Conservation (phyloP, 2,797 vertebrate genomes). For the Eulemur rubriventer region DNA sequence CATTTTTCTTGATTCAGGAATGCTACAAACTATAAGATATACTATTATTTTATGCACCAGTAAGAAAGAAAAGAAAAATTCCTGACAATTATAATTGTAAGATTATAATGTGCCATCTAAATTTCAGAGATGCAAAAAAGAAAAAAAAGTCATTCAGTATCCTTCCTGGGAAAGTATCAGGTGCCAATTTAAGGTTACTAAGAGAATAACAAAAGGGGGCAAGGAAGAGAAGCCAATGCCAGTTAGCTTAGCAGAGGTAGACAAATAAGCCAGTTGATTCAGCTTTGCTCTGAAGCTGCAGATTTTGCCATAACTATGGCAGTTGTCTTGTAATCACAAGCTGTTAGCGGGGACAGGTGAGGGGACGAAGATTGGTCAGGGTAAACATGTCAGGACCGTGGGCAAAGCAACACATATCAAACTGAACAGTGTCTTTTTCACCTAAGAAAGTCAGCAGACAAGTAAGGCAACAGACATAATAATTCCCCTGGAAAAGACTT, state of each 20-base stretch:
- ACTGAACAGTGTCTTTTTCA: background rate
- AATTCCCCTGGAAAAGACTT: background rate
- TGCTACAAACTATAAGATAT: background rate
- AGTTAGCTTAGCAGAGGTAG: background rate
- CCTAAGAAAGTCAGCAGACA: background rate
- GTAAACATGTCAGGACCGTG: background rate
- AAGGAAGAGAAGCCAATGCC: background rate
- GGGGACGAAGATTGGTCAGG: background rate
- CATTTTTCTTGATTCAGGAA: slow-evolving; percentile 15
- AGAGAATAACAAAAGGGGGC: background rate
- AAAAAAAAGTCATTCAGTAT: background rate
- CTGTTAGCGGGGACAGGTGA: background rate
- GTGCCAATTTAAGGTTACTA: background rate
- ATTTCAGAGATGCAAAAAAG: slow-evolving; percentile 22
- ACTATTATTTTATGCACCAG: background rate
- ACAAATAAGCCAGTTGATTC: background rate
- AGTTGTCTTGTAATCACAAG: background rate
- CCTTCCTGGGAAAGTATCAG: background rate
- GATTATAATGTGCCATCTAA: background rate
- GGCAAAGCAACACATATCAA: background rate
- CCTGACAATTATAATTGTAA: background rate
- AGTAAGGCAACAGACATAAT: background rate
- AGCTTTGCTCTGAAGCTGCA: background rate
- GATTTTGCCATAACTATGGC: background rate
- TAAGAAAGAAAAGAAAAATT: slow-evolving; percentile 21